Evolutionary conservation across 2,797 vertebrate species (phyloP), one percentile per base, ranked within the genome.

Genomic region (Enteromius trimaculatus): DNA sequence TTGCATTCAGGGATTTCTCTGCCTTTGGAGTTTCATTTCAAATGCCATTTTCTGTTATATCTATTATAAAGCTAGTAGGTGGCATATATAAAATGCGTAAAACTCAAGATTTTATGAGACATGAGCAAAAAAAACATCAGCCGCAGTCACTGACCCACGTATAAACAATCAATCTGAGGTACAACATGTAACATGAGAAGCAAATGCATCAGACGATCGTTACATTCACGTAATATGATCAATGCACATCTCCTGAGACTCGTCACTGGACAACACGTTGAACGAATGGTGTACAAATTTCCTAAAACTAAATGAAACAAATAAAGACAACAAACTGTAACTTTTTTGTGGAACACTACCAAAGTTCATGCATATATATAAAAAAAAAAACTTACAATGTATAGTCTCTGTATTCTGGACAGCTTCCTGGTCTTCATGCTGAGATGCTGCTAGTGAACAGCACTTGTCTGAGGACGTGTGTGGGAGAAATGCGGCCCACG

Each of bases 401-500:
- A 98, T 69, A 98, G 88, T 74, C 92, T 96, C 91, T 95, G 95
- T 92, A 96, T 92, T 88, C 95, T 90, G 79, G 96, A 96, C 88
- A 97, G 90, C 90, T 95, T 96, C 88, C 94, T 93, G 70, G 92
- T 91, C 81, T 94, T 96, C 97, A 97, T 99, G 79, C 90, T 92
- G 90, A 89, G 44, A 14, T 65, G 83, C 16, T 31, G 60, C 23
- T 0, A 26, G 31, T 23, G 64, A 29, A 42, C 60, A 26, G 86
- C 84, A 14, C 70, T 82, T 86, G 91, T 87, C 87, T 42, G 77
- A 17, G 19, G 65, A 87, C 65, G 85, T 81, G 39, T 39, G 47
- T 66, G 72, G 70, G 69, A 81, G 74, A 68, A 69, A 47, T n/a
- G 88, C 49, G 85, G 87, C 92, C 85, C 86, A 70, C n/a, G 90